Evolutionary conservation across 2,888 invertebrate genomes (phyloP).

Genomic region (Xylota sylvarum): DNA sequence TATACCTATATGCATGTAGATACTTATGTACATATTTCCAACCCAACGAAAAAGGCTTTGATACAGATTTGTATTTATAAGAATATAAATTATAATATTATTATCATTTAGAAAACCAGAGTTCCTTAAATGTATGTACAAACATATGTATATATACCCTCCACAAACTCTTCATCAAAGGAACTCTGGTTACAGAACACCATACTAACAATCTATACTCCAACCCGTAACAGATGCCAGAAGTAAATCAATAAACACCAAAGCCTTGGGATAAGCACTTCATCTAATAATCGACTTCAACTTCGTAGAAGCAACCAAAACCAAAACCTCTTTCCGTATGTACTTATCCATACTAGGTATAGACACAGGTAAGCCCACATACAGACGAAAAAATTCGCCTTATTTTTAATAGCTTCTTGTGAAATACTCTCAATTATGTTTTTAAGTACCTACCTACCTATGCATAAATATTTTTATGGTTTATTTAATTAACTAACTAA

Average conservation of each 20-base stretch:
- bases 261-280: neutral
- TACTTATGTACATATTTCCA: too few relatives aligned
- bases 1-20: too few relatives aligned
- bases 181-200: too few relatives aligned
- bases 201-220: neutral
- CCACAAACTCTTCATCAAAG: too few relatives aligned
- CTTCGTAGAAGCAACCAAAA: neutral
- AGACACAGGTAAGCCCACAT: neutral
- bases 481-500: neutral
- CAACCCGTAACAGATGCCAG: neutral
- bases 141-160: too few relatives aligned
- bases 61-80: too few relatives aligned
- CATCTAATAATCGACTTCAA: constrained; percentile 1
- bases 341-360: neutral
- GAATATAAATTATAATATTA: too few relatives aligned
- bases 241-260: neutral
- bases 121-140: too few relatives aligned
- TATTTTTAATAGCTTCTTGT: neutral
- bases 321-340: neutral
- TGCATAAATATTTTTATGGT: neutral
- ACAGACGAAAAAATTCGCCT: neutral
- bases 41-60: too few relatives aligned
- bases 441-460: too few relatives aligned
- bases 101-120: neutral
- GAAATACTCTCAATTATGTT: neutral